Evolutionary conservation across 2,797 vertebrate species (phyloP).

Genomic region (Gallinago solitaria): DNA sequence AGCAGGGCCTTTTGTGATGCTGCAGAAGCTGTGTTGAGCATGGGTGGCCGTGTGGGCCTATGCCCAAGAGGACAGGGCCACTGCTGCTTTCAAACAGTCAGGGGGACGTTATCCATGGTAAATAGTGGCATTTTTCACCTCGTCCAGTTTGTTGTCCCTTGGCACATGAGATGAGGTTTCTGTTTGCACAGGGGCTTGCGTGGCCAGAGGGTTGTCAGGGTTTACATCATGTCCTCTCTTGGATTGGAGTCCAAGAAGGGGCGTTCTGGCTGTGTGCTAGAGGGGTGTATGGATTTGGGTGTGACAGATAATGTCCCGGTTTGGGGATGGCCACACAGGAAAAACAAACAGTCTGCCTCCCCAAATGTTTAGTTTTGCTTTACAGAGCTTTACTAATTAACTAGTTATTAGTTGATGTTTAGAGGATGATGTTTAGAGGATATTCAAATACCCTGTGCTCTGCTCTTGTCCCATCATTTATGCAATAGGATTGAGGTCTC

Average conservation of each 20-base stretch:
- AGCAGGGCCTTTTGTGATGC: not conserved
- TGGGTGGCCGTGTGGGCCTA: not conserved
- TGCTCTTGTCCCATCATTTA: not conserved
- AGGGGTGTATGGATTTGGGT: not conserved
- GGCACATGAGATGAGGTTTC: not conserved
- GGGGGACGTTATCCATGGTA: not conserved
- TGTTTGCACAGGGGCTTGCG: not conserved
- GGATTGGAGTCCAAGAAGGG: rapidly evolving
- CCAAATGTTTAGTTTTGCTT: not conserved
- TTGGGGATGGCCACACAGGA: not conserved
- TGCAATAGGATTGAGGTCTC: not conserved
- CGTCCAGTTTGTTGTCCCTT: not conserved
- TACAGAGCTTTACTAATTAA: not conserved
- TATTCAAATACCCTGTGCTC: not conserved
- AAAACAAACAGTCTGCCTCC: not conserved
- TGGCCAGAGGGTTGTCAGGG: not conserved
- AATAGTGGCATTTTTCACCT: not conserved
- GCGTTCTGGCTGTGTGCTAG: not conserved
- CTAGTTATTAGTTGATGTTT: not conserved
- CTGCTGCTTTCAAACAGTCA: not conserved
- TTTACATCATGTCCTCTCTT: not conserved
- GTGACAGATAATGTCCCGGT: not conserved
- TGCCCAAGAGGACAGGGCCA: not conserved
- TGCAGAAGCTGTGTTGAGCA: rapidly evolving
- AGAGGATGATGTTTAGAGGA: not conserved